Conservation (phyloP, 2,797 vertebrate species). For the Dryobates pubescens region DNA sequence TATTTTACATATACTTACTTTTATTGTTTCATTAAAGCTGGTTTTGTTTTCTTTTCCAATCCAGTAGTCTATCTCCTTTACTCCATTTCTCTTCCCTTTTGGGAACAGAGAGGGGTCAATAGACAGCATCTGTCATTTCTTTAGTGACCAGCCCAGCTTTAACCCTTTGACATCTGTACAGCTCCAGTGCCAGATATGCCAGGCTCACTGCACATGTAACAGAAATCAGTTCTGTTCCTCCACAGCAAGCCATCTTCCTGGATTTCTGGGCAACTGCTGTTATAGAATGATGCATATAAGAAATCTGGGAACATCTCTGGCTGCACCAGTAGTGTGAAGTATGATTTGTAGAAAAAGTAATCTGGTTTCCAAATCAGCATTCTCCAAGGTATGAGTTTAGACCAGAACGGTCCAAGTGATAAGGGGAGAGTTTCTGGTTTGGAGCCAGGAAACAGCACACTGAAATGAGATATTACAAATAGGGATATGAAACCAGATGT, state of each 20-base stretch:
- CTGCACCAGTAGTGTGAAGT: neutral
- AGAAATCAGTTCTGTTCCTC: neutral
- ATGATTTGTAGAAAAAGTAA: neutral
- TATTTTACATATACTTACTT: no score
- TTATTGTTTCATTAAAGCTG: no score
- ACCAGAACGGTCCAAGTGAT: neutral
- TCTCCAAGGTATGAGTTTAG: neutral
- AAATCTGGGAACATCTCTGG: neutral
- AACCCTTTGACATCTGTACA: neutral
- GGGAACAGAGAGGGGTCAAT: no score
- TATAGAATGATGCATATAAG: neutral
- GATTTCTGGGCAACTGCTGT: neutral
- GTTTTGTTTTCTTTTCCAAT: no score
- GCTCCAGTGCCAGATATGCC: neutral
- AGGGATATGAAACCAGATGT: neutral
- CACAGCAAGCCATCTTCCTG: neutral
- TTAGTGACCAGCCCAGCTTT: no score
- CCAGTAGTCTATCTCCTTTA: no score
- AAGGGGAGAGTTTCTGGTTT: neutral
- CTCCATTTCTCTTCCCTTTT: no score
- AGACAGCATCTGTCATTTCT: no score
- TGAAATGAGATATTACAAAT: neutral
- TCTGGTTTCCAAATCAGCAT: neutral
- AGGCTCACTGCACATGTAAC: neutral
- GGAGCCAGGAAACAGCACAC: neutral